Conservation (phyloP, 2,888 invertebrate genomes). For the Ptychoptera albimana region DNA sequence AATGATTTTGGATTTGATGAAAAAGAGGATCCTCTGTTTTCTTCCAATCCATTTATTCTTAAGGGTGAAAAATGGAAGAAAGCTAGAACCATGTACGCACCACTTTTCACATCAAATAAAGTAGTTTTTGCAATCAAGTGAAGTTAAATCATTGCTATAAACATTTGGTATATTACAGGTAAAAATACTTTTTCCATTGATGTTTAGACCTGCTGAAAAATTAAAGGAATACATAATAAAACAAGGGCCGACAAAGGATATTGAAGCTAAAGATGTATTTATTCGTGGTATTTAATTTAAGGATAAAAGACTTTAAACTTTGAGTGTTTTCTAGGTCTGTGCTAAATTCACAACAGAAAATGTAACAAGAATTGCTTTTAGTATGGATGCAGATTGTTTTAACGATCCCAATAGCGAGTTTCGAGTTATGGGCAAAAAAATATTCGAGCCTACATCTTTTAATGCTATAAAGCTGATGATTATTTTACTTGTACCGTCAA, state of each 20-base stretch:
- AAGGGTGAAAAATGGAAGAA: slow-evolving; percentile 28
- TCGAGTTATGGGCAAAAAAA: slow-evolving; percentile 5
- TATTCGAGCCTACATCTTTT: slow-evolving; percentile 5
- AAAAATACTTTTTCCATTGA: background rate
- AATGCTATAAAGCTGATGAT: slow-evolving; percentile 3
- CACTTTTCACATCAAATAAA: slow-evolving; percentile 30
- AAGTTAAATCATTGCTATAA: background rate
- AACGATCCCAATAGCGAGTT: slow-evolving; percentile 12
- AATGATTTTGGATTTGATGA: slow-evolving; percentile 23
- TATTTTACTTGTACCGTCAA: slow-evolving; percentile 3
- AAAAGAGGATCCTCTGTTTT: slow-evolving; percentile 24
- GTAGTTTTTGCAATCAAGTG: slow-evolving; percentile 10
- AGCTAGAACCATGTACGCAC: slow-evolving; percentile 23
- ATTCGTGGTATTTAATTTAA: background rate
- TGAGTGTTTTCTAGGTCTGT: background rate
- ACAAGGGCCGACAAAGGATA: background rate
- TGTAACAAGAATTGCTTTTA: slow-evolving; percentile 9
- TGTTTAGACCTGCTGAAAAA: background rate
- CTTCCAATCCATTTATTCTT: slow-evolving; percentile 25
- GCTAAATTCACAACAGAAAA: slow-evolving; percentile 10
- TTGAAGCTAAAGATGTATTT: slow-evolving; percentile 1
- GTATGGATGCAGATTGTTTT: slow-evolving; percentile 9
- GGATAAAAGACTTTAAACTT: background rate
- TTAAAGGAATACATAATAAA: background rate
- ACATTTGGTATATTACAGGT: background rate